Evolutionary conservation across 2,797 vertebrate genomes (phyloP).

Genomic region (Phataginus tetradactyla): DNA sequence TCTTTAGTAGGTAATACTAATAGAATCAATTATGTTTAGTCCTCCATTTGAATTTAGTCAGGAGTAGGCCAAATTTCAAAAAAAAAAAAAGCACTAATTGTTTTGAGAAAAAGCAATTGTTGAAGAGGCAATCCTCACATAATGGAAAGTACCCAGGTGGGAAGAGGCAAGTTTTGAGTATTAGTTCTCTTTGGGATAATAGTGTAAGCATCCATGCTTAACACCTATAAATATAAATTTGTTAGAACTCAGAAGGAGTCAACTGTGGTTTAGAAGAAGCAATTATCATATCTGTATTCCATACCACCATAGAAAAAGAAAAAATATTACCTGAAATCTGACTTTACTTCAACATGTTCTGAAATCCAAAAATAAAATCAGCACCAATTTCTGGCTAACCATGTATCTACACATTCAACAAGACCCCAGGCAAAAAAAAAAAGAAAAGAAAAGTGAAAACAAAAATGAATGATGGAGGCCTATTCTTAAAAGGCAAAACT

Average conservation of each 20-base stretch:
- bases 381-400: background rate
- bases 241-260: background rate
- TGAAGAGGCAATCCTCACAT: background rate
- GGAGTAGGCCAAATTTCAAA: background rate
- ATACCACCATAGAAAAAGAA: background rate
- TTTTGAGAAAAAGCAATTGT: background rate
- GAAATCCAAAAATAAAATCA: background rate
- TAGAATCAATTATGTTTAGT: background rate
- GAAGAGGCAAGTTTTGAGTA: background rate
- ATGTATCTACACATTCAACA: background rate
- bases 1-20: background rate
- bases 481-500: background rate
- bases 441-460: background rate
- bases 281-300: background rate
- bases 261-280: background rate
- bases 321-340: background rate
- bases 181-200: background rate
- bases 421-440: background rate
- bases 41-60: background rate
- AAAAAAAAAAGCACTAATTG: background rate
- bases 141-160: background rate
- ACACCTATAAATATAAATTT: background rate
- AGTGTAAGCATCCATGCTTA: no score
- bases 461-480: background rate
- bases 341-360: background rate